Base-by-base conservation (phyloP, 2,888 invertebrate species). In the Drosophila longiperda region DNA sequence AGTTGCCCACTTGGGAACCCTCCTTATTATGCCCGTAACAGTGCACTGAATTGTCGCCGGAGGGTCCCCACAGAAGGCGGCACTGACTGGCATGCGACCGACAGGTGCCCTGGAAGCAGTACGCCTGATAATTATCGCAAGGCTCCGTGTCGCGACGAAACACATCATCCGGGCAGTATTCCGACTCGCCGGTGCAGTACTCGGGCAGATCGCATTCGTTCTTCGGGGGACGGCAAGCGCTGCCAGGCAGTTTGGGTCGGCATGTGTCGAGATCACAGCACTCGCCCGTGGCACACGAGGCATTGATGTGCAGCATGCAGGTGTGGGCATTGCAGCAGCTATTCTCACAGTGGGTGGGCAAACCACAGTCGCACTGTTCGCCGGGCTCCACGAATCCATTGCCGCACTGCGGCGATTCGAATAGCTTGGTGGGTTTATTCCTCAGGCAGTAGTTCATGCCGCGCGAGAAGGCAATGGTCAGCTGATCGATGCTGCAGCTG, bases 361-460 rank as follows among this genome's bases (percentile, higher is more conserved):
- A 93, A 4, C 97, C 97, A 93, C 97, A 97, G 90, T 98, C 99
- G 93, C 99, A 99, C 92, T 99, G 97, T 92, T 99, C 99, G 2
- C 99, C 99, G 0, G 96, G 95, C 92, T 99, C 99, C 2, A 99
- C 97, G 93, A 99, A 98, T 0, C 98, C 98, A 93, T 99, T 99
- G 34, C 98, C 99, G 93, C 98, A 99, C 9, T 97, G 96, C 1
- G 98, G 97, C 36, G 97, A 96, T 49, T 96, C 96, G 92, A 97
- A 97, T 0, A 98, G 93, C 9, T 95, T 94, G 64, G 94, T 94
- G 0, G 99, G 99, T 89, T 97, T 97, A 93, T 99, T 99, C 50
- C 97, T 95, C 69, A 96, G 91, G 90, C 99, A 99, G 92, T 99
- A 98, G 93, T 99, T 99, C 97, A 99, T 98, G 11, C 99, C 99